Evolutionary conservation across 2,797 vertebrate species (phyloP).

Genomic region (Coccyzus lansbergi): DNA sequence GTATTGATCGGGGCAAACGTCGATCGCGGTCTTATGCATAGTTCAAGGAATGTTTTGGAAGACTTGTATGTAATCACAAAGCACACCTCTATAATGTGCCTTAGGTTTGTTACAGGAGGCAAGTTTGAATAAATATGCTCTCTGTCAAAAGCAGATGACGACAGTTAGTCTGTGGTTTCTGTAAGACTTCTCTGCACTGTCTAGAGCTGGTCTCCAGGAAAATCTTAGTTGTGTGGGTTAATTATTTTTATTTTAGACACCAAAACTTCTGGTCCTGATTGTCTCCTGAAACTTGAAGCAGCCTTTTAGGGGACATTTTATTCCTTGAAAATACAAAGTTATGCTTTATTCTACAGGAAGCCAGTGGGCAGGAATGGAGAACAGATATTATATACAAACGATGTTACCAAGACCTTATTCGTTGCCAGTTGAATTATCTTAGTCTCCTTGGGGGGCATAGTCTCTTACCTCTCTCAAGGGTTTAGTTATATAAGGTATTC

Average conservation of each 20-base stretch:
- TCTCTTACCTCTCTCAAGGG: not conserved
- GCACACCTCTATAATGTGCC: not conserved
- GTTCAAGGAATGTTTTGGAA: not conserved
- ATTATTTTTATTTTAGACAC: not conserved
- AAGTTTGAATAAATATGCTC: not conserved
- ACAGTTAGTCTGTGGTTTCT: not conserved
- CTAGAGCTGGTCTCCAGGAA: not conserved
- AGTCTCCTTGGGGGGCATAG: not conserved
- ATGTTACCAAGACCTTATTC: not conserved
- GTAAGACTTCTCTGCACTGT: not conserved
- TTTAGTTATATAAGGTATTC: not conserved
- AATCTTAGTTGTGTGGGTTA: not conserved
- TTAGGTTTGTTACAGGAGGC: not conserved
- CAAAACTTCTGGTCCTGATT: not conserved
- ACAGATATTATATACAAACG: not conserved
- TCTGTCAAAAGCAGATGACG: not conserved
- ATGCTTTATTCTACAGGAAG: not conserved
- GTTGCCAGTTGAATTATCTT: not conserved
- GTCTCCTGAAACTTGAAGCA: not conserved
- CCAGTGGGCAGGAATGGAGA: not conserved
- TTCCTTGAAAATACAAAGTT: not conserved
- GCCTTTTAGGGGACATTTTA: not conserved
- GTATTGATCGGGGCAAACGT: not conserved
- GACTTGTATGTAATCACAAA: not conserved
- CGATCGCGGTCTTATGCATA: fast-evolving